Conservation (phyloP, 2,113 vertebrate species). For the Amphiprion percula region DNA sequence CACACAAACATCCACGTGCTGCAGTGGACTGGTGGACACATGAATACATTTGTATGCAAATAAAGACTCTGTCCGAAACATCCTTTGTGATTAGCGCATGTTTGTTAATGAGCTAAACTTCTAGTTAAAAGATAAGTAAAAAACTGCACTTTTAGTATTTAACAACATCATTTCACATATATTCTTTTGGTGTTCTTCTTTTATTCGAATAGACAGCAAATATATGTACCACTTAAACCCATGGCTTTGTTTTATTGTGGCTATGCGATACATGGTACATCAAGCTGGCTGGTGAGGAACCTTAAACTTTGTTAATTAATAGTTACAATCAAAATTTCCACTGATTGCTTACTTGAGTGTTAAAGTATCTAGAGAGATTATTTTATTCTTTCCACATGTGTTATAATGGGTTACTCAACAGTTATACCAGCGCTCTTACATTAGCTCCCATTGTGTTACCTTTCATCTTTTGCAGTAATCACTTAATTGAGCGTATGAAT, state of each 20-base stretch:
- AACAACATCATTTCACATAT: slow-evolving; percentile 36
- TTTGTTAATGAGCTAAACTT: slow-evolving; percentile 43
- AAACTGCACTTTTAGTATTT: slow-evolving; percentile 16
- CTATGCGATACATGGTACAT: slow-evolving; percentile 21
- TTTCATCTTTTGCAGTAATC: slow-evolving; percentile 8
- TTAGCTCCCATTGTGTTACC: neutral
- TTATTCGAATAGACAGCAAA: slow-evolving; percentile 41
- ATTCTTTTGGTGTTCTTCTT: slow-evolving; percentile 15
- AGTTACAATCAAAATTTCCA: slow-evolving; percentile 7
- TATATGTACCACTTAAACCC: slow-evolving; percentile 11
- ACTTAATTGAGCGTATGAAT: slow-evolving; percentile 3
- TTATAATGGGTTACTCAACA: neutral
- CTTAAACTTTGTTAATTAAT: slow-evolving; percentile 27
- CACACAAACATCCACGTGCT: neutral
- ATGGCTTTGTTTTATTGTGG: slow-evolving; percentile 8
- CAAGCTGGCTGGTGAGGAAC: slow-evolving; percentile 1
- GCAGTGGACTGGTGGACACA: slow-evolving; percentile 11
- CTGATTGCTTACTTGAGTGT: neutral
- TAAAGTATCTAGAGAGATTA: slow-evolving; percentile 7
- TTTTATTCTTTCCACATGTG: slow-evolving; percentile 1
- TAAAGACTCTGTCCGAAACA: slow-evolving; percentile 16
- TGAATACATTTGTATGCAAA: slow-evolving; percentile 28
- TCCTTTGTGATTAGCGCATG: slow-evolving; percentile 36
- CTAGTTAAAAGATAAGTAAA: slow-evolving; percentile 64
- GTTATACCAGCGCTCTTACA: neutral